These are phyloP conservation scores for Labeo rohita DNA, from an alignment of 2,113 vertebrate species.

Conservation along the genomic window DNA sequence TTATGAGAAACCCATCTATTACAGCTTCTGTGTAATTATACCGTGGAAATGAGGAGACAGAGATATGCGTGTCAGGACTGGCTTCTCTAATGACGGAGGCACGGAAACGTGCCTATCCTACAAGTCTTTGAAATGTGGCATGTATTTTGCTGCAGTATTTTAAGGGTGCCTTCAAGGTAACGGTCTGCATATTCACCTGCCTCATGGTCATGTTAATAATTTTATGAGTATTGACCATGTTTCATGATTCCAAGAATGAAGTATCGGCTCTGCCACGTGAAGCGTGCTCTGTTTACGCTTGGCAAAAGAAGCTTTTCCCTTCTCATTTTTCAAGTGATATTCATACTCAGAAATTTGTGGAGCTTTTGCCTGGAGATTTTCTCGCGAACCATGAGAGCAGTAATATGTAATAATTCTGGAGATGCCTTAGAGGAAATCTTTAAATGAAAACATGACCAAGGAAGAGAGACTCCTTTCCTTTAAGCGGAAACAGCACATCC, in stretches of 20 bases:
- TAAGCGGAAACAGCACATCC: background rate
- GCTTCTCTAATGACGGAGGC: background rate
- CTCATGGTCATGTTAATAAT: conserved; percentile 51
- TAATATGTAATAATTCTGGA: conserved; percentile 34
- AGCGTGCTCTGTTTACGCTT: conserved; percentile 35
- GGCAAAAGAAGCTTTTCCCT: conserved; percentile 21
- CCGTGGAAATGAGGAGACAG: background rate
- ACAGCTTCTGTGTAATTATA: conserved; percentile 2
- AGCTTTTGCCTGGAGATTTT: conserved; percentile 40
- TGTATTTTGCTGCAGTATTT: conserved; percentile 1
- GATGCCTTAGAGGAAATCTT: conserved; percentile 7
- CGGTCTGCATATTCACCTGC: conserved; percentile 41
- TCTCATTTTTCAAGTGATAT: conserved; percentile 45
- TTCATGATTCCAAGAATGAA: conserved; percentile 51
- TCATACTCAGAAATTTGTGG: conserved; percentile 30
- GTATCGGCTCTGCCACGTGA: conserved; percentile 13
- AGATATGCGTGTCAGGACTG: background rate
- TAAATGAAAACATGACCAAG: conserved; percentile 14
- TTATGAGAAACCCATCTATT: background rate
- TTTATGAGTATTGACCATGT: conserved; percentile 59
- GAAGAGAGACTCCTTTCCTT: conserved; percentile 17
- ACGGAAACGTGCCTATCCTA: background rate
- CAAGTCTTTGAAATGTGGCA: background rate
- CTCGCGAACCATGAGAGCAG: background rate
- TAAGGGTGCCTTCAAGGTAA: conserved; percentile 16